phyloP scores from a whole-genome alignment of 1,140 invertebrate genomes.

The Melanaphis sacchari region DNA sequence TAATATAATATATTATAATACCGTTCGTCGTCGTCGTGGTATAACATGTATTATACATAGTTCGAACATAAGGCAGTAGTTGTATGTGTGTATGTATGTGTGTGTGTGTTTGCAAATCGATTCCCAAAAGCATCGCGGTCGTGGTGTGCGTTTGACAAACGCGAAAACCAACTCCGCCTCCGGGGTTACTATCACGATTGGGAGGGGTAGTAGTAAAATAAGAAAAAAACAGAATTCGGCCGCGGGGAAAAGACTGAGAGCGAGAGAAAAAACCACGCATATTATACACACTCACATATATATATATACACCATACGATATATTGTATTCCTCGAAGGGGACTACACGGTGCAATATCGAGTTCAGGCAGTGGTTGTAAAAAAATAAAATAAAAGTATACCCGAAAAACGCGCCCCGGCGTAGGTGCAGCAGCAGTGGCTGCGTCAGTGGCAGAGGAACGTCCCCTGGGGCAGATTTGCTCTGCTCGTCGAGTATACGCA shows the following conservation, averaged over 20 bases:
- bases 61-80: conserved; percentile 21
- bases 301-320: not conserved
- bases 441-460: not conserved
- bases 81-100: not conserved
- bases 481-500: not conserved
- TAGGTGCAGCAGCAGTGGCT: not conserved
- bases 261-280: not conserved
- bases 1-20: conserved; percentile 1
- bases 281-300: not conserved
- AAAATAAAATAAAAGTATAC: not conserved
- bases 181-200: not conserved
- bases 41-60: too few species aligned
- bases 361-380: not conserved
- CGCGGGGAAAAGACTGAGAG: not conserved
- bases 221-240: conserved; percentile 6
- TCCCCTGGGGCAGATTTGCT: conserved; percentile 27
- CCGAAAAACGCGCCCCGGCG: not conserved
- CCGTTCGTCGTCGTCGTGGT: not conserved
- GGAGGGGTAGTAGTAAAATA: not conserved
- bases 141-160: conserved; percentile 22
- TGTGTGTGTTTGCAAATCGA: conserved; percentile 13
- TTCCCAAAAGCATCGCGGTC: conserved; percentile 10
- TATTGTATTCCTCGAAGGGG: not conserved
- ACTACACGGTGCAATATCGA: not conserved
- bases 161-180: conserved; percentile 32